Conservation (phyloP, 2,113 vertebrate species). For the Ramphastos sulfuratus region DNA sequence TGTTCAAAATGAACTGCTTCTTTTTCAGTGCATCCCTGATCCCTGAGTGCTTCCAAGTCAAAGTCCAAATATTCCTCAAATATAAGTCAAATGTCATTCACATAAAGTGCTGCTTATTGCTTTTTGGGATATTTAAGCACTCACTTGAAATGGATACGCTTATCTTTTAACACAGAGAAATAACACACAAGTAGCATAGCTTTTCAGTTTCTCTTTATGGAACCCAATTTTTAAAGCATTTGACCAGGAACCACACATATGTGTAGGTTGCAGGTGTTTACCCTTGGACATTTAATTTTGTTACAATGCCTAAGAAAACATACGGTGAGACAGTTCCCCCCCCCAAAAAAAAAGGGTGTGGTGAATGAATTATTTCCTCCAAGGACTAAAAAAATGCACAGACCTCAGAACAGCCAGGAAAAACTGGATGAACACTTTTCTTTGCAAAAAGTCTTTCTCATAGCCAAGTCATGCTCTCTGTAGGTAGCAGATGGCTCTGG, state of each 20-base stretch:
- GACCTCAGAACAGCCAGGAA: not conserved
- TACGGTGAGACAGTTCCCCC: not conserved
- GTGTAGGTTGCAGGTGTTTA: not conserved
- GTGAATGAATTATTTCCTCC: slow-evolving; percentile 7
- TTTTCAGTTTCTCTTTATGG: not conserved
- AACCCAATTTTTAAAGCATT: not conserved
- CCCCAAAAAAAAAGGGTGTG: not conserved
- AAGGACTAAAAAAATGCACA: not conserved
- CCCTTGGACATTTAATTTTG: not conserved
- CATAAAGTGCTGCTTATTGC: not conserved
- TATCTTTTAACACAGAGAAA: not conserved
- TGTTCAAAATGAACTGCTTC: not conserved
- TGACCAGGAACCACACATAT: not conserved
- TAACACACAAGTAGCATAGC: not conserved
- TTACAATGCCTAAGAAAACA: not conserved
- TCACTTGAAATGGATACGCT: not conserved
- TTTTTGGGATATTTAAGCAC: slow-evolving; percentile 1
- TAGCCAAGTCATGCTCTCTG: not conserved
- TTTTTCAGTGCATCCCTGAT: not conserved
- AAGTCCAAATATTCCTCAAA: slow-evolving; percentile 36
- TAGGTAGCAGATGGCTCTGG: slow-evolving; percentile 12
- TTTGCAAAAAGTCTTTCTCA: not conserved
- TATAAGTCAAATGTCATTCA: slow-evolving; percentile 26
- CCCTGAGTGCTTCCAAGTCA: slow-evolving; percentile 15
- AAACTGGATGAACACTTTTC: not conserved